Conservation (phyloP, 2,888 invertebrate species). For the Parapristionchus giblindavisi region DNA sequence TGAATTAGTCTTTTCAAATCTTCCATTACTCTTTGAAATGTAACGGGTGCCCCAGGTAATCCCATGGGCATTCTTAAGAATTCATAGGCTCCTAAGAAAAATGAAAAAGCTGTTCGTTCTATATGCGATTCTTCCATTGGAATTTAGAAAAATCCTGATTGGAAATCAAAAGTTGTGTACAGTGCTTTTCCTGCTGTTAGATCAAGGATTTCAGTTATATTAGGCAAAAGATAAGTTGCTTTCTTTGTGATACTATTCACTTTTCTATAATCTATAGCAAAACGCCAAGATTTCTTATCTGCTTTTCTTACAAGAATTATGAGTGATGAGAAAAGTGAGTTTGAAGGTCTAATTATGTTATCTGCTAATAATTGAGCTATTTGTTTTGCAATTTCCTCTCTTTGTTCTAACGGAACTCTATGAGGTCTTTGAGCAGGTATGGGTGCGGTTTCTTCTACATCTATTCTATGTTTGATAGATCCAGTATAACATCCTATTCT, state of each 20-base stretch:
- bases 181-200: background rate
- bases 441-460: background rate
- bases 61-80: conserved; percentile 44
- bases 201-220: conserved; percentile 34
- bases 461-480: background rate
- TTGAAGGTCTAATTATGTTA: background rate
- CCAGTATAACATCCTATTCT: conserved; percentile 12
- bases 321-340: background rate
- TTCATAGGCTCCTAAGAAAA: conserved; percentile 35
- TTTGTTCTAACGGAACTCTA: background rate
- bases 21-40: conserved; percentile 43
- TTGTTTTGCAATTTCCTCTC: background rate
- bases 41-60: conserved; percentile 25
- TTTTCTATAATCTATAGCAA: background rate
- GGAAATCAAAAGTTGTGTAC: conserved; percentile 42
- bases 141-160: conserved; percentile 43
- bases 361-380: background rate
- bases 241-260: background rate
- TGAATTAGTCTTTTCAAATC: background rate
- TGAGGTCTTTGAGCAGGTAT: background rate
- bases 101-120: conserved; percentile 41
- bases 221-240: background rate
- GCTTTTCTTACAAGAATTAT: conserved; percentile 17
- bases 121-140: conserved; percentile 21
- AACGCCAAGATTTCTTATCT: background rate